Conservation (phyloP, 2,113 vertebrate species). For the Tachuris rubrigastra region DNA sequence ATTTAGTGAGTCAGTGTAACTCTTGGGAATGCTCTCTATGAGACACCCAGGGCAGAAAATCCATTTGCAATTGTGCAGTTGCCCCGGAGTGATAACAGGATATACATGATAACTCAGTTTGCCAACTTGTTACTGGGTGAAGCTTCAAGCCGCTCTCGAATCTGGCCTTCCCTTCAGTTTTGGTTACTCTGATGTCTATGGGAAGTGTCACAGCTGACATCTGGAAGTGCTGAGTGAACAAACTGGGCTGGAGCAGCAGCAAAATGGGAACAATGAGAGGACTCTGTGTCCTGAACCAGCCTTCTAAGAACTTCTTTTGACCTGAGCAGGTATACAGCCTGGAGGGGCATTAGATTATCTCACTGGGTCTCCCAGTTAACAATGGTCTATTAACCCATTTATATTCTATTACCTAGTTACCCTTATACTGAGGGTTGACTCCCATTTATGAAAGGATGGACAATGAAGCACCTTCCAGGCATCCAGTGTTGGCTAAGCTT, state of each 20-base stretch:
- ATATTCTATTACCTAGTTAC: neutral
- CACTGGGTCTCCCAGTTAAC: neutral
- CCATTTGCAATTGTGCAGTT: neutral
- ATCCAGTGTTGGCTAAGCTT: neutral
- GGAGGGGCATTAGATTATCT: neutral
- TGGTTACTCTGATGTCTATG: neutral
- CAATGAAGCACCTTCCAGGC: neutral
- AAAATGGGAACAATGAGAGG: neutral
- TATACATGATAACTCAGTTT: neutral
- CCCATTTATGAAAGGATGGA: neutral
- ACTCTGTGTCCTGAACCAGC: neutral
- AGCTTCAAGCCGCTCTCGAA: neutral
- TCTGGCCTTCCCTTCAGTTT: neutral
- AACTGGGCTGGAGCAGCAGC: neutral
- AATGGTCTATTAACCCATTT: neutral
- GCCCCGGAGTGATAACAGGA: neutral
- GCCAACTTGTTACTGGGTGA: neutral
- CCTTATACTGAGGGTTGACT: neutral
- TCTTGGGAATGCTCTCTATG: neutral
- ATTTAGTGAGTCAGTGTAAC: neutral
- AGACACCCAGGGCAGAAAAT: neutral
- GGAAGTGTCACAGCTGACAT: conserved; percentile 1
- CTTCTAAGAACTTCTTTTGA: neutral
- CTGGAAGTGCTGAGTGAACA: neutral
- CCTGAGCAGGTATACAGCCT: neutral